Percentiles rank a stretch among this genome's conserved stretches.
These are phyloP conservation scores for Eurois occulta DNA, from an alignment of 2,888 invertebrate species.

Conservation along the genomic window DNA sequence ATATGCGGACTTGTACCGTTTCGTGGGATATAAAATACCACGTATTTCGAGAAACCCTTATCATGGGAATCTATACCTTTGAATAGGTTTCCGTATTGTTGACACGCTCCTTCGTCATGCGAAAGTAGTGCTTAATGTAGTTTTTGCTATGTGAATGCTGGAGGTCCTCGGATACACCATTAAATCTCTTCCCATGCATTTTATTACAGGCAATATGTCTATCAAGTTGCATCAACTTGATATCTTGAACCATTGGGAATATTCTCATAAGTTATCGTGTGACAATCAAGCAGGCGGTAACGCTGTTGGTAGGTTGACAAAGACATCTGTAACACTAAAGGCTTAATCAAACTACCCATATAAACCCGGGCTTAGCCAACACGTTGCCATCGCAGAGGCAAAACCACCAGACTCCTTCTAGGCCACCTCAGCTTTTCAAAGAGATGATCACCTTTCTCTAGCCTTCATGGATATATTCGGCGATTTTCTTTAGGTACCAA, in stretches of 20 bases:
- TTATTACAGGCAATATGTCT: constrained; percentile 20
- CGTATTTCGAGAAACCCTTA: constrained; percentile 46
- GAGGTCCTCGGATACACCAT: constrained; percentile 28
- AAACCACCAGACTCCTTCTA: neutral
- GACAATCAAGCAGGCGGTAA: neutral
- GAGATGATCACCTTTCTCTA: neutral
- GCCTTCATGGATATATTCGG: neutral
- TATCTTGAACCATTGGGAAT: constrained; percentile 1
- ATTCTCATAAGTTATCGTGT: neutral
- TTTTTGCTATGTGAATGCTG: constrained; percentile 45
- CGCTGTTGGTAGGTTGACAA: neutral
- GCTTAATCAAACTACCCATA: neutral
- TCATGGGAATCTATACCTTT: constrained; percentile 46
- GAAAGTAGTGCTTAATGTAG: constrained; percentile 51
- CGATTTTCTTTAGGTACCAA: neutral
- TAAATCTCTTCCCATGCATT: constrained; percentile 43
- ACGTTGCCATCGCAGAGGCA: neutral
- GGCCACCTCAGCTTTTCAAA: neutral
- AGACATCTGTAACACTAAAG: neutral
- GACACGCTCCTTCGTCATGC: constrained; percentile 56
- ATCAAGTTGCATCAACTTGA: neutral
- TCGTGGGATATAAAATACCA: constrained; percentile 1
- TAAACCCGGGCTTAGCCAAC: too few species aligned
- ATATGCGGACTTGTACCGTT: constrained; percentile 29
- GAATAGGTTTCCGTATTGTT: constrained; percentile 37